Base-by-base conservation (phyloP, 2,797 vertebrate genomes). In the Epinephelus malabaricus region DNA sequence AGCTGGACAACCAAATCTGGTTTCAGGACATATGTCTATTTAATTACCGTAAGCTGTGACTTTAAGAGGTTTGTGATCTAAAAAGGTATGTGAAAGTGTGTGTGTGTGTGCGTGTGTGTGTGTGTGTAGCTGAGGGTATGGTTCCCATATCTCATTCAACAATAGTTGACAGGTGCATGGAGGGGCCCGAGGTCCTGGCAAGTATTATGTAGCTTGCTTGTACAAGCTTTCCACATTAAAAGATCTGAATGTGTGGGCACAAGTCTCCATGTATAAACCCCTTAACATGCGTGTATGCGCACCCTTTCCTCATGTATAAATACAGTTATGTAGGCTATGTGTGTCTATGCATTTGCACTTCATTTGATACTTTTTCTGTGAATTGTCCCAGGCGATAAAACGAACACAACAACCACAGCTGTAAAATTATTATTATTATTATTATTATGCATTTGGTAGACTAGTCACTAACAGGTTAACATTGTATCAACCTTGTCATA, bases 81-180 rank as follows among this genome's bases (percentile, higher is more conserved):
- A 47, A 15, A 38, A 34, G 74, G 72, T 38, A 17, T 61, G 40
- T 59, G 66, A 49, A 30, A 23, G 8, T 1, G 19, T 2, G 7
- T 51, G 40, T 51, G 43, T 49, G 25, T 60, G 47, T 15, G 47
- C 5, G 30, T 7, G 30, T 34, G 21, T 23, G 10, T 51, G 47
- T 51, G 43, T 49, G 25, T 61, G 47, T 5, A 47, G 15, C 46
- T 17, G 46, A 54, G 66, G 61, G 70, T 49, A 64, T 71, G 59
- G 67, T 81, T 73, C 51, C 56, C 67, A 81, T 18, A 69, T 67
- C 63, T 78, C 73, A 79, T 82, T 89, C 74, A 81, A 62, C 72
- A 90, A 78, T 23, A 65, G 59, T 79, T 61, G 73, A 90, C 93
- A 93, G 89, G 83, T 94, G 91, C 58, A 40, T 21, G n/a, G 51